A percentile compares a stretch with the other conserved stretches of the same genome.
Conservation (phyloP, 2,888 invertebrate species). For the Anoncus sp. region DNA sequence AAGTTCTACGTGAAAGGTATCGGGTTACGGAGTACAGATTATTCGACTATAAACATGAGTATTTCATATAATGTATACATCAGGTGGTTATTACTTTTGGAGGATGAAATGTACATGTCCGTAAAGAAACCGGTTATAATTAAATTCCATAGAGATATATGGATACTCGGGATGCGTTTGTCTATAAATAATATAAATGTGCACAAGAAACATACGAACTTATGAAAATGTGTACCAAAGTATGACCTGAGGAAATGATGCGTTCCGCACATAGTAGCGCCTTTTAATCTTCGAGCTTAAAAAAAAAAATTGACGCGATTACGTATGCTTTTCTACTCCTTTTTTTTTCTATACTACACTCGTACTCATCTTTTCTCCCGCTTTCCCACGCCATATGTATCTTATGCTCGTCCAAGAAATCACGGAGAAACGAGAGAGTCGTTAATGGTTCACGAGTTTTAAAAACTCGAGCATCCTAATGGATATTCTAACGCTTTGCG, state of each 20-base stretch:
- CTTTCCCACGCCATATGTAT: constrained; percentile 71
- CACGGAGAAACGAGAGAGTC: constrained; percentile 52
- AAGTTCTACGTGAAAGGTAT: constrained; percentile 5
- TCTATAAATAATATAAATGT: not conserved
- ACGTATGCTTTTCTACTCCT: constrained; percentile 22
- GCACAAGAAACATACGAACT: not conserved
- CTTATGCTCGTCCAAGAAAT: constrained; percentile 25
- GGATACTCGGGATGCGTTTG: not conserved
- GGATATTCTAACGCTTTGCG: constrained; percentile 64
- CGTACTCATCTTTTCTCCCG: constrained; percentile 46
- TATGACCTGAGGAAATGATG: not conserved
- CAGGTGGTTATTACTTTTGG: constrained; percentile 49
- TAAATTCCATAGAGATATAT: constrained; percentile 1
- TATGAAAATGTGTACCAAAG: constrained; percentile 9
- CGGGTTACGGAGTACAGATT: constrained; percentile 34
- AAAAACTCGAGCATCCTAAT: constrained; percentile 66
- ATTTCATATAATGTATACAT: constrained; percentile 41
- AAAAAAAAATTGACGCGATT: not conserved
- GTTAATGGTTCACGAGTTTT: constrained; percentile 73
- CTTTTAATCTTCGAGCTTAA: constrained; percentile 6
- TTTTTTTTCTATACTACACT: constrained; percentile 25
- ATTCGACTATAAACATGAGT: constrained; percentile 41
- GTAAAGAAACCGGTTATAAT: constrained; percentile 49
- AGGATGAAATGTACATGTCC: constrained; percentile 10
- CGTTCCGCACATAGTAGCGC: constrained; percentile 21